These are phyloP conservation scores for Conus canariensis DNA, from an alignment of 2,888 invertebrate genomes.

Conservation along the genomic window DNA sequence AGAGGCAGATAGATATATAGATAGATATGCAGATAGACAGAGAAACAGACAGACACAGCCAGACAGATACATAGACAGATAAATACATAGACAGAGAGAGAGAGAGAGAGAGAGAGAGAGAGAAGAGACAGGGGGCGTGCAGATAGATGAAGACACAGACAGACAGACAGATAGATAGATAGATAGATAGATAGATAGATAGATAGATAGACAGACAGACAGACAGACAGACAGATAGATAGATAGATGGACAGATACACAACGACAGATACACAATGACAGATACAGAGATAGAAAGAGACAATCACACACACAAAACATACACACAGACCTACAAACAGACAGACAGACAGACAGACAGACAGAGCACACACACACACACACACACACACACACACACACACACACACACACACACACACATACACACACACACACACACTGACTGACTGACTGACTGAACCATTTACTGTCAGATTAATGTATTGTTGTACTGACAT, in stretches of 20 bases:
- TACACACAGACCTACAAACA: neutral
- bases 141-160: neutral
- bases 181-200: neutral
- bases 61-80: too few relatives aligned
- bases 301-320: neutral
- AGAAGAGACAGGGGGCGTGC: neutral
- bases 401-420: too few relatives aligned
- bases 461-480: neutral
- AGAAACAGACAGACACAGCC: too few relatives aligned
- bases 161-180: neutral
- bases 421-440: too few relatives aligned
- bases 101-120: too few relatives aligned
- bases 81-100: neutral
- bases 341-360: neutral
- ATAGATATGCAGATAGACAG: too few relatives aligned
- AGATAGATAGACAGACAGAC: neutral
- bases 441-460: too few relatives aligned
- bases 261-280: neutral
- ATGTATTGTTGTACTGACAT: too few relatives aligned
- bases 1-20: too few relatives aligned
- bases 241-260: neutral
- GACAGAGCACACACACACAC: too few relatives aligned
- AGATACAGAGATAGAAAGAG: neutral
- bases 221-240: neutral
- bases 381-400: too few relatives aligned